Evolutionary conservation across 2,888 invertebrate genomes (phyloP), one percentile per base, ranked within the genome.

Genomic region (Rhingia rostrata): DNA sequence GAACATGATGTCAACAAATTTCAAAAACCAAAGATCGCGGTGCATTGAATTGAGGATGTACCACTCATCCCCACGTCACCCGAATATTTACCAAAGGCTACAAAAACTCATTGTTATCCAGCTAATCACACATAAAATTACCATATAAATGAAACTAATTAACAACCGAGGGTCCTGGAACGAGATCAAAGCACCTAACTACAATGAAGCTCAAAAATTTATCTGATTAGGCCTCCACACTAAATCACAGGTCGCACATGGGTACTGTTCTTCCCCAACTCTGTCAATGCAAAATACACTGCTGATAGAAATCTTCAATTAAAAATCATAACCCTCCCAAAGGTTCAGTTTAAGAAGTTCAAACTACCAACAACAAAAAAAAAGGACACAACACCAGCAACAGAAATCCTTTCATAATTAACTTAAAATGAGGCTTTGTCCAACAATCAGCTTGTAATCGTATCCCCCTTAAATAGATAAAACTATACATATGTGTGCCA

Each of bases 331-430:
- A 43, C 51, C 33, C 5, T 22, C 56, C 56, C 74, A 74, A 49
- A 54, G 79, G 66, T 30, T 66, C 22, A 30, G 22, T 51, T 69
- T 30, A 63, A 39, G 64, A 66, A 22, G 45, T 78, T 78, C 33
- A 45, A 58, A 43, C 4, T 33, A 30, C 4, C 12, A 22, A 60
- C 6, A 32, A 63, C 56, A 56, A 60, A 9, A 32, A 37, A 63
- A 58, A 22, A 22, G 22, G 22, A 22, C 22, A 22, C 22, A 22
- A 63, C 43, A 51, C 56, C 41, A 69, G 56, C 60, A 73, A 61
- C 58, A 35, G 22, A 22, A 66, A 53, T 72, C 61, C 56, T 22
- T 78, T 67, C 51, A 72, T 78, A 83, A 83, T 83, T 83, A 78
- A 83, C 61, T 78, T 78, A 63, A 72, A 78, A 67, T 78, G 53